Evolutionary conservation across 2,113 vertebrate species (phyloP), one percentile per base, ranked within the genome.

Genomic region (Gymnogyps californianus): DNA sequence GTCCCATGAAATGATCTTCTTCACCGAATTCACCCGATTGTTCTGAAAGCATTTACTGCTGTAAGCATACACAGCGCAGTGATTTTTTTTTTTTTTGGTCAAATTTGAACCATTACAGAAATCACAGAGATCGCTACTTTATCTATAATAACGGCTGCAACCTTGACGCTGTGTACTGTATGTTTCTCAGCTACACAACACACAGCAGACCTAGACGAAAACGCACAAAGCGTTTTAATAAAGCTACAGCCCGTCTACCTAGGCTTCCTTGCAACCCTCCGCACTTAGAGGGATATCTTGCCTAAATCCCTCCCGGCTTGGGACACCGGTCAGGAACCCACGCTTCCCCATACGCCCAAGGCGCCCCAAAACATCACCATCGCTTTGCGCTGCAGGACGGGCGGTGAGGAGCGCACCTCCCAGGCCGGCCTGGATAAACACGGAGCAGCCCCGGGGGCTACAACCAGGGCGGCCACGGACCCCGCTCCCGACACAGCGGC

Each of bases 161-260:
- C 38, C 49, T 3, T 1, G 25, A 4, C 2, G 2, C 58, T 9
- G 36, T 2, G 4, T 2, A 4, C 46, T 10, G 12, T 4, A 4
- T 0, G 21, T 7, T 11, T 22, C 20, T 7, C 40, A 26, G 58
- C 83, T 6, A 16, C 55, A 6, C 32, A 11, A 19, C 25, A 7
- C 34, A 7, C 31, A 8, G 38, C 44, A 7, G 18, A 26, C 26
- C n/a, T 1, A 4, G 19, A 57, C 5, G 16, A 32, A 46, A 54
- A 66, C 40, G 17, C 40, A n/a, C n/a, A 5, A 28, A 26, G 16
- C 5, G 16, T 7, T 54, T 72, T 22, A n/a, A 52, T 3, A 20
- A 31, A n/a, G 29, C 49, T 38, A 11, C 38, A 58, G 31, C 24
- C 2, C 32, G 4, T 3, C 42, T 28, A 2, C 28, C 42, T 1